Base-by-base conservation (phyloP, 2,888 invertebrate genomes). In the Perizoma affinitatum region DNA sequence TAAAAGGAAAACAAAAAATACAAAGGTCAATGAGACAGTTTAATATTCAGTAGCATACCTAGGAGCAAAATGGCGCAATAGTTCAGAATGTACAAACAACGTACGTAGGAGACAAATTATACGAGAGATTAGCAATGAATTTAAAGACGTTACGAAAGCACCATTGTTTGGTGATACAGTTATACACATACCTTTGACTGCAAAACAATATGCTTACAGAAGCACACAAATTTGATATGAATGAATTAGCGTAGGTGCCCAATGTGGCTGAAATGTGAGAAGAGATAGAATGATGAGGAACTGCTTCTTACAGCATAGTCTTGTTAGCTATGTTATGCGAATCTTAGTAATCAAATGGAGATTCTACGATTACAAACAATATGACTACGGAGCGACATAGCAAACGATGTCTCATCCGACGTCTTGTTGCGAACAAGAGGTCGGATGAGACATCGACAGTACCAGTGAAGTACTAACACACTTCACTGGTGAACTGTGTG, bases 41-140 rank as follows among this genome's bases (percentile, higher is more conserved):
- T 44, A 60, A 56, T 60, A 59, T 40, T 40, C 40, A 38, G 51
- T 41, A n/a, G 57, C 57, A 57, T 56, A 54, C 58, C 56, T 48
- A 53, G 10, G 35, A 58, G 58, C 54, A 48, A 52, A 54, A 57
- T 60, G 41, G 44, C 58, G 63, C 42, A 74, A 69, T 66, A 65
- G 63, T 66, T 11, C 22, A 66, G 59, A 47, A 61, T 50, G 67
- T 63, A 65, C 51, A 59, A 63, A 5, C 42, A 53, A 70, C 58
- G 61, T 71, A 78, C 80, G 84, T 86, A 84, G 85, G 84, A 84
- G 86, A 84, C 79, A 81, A 85, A 85, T 84, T 84, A 82, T 86
- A 76, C 78, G 67, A 57, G 69, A 78, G 77, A 84, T 84, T 82
- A 82, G 74, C 78, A 78, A 83, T 80, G 80, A 79, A 80, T 82